Evolutionary conservation across 2,797 vertebrate species (phyloP).

Genomic region (Threskiornis aethiopicus): DNA sequence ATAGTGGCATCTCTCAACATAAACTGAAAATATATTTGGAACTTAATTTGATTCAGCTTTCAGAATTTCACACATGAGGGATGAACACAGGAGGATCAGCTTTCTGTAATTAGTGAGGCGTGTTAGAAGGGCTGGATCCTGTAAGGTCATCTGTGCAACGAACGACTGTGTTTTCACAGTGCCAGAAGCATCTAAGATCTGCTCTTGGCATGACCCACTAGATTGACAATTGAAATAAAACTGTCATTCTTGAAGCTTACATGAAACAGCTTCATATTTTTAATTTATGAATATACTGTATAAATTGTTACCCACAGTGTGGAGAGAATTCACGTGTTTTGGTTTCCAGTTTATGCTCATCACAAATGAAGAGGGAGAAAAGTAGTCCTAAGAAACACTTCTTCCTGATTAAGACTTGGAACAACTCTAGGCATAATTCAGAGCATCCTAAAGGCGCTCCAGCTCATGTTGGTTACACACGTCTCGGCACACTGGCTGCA

Average conservation of each 20-base stretch:
- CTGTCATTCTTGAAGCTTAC: neutral
- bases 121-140: neutral
- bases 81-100: neutral
- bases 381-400: neutral
- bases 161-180: neutral
- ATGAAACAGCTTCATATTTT: neutral
- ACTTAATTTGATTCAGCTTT: constrained; percentile 51
- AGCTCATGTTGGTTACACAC: neutral
- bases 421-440: neutral
- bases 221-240: neutral
- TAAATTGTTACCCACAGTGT: neutral
- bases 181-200: neutral
- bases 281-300: neutral
- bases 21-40: constrained; percentile 55
- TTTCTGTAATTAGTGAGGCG: neutral
- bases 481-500: neutral
- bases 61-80: constrained; percentile 1
- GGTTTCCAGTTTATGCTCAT: neutral
- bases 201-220: neutral
- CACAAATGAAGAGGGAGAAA: neutral
- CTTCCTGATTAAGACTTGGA: neutral
- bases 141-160: neutral
- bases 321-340: neutral
- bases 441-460: neutral
- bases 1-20: constrained; percentile 19